Evolutionary conservation across 2,888 invertebrate genomes (phyloP), one percentile per base, ranked within the genome.

Genomic region (Eurytoma californica): DNA sequence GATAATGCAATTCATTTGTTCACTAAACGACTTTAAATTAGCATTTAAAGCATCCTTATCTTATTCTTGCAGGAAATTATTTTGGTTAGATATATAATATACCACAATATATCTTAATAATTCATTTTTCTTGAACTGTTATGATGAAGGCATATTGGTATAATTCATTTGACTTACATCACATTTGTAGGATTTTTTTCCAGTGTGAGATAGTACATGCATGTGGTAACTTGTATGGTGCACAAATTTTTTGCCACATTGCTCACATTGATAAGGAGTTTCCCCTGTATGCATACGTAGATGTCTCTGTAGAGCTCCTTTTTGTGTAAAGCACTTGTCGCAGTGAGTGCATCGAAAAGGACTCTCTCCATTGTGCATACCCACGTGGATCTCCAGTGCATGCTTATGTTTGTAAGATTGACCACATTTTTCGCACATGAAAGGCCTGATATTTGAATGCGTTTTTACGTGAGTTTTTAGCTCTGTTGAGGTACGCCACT

Each of bases 181-280:
- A 74, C 88, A 88, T 61, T 83, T 86, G 75, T 88, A 86, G 3
- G 86, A 86, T 74, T 88, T 88, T 53, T 88, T 85, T 4, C 86
- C 85, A 18, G 86, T 88, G 90, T 94, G 94, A 49, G 93, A 92
- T 86, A 94, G 88, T 87, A 92, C 92, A 90, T 94, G 94, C 92
- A 94, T 93, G 88, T 93, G 93, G 90, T 94, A 94, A 61, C 94
- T 94, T 60, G 94, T 93, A 86, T 94, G 94, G 91, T 94, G 94
- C 85, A 94, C 92, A 90, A 93, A 93, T 82, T 93, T 92, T 90
- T 93, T 93, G 84, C 93, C 93, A 90, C 93, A 93, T 82, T 92
- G 88, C 87, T 93, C 93, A 87, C 93, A 93, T 91, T 93, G 91
- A 85, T 92, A 93, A 67, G 93, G 93, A 14, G 92, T 91, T 85